phyloP scores from a whole-genome alignment of 2,797 vertebrate genomes.

The Spinus olivaceus region DNA sequence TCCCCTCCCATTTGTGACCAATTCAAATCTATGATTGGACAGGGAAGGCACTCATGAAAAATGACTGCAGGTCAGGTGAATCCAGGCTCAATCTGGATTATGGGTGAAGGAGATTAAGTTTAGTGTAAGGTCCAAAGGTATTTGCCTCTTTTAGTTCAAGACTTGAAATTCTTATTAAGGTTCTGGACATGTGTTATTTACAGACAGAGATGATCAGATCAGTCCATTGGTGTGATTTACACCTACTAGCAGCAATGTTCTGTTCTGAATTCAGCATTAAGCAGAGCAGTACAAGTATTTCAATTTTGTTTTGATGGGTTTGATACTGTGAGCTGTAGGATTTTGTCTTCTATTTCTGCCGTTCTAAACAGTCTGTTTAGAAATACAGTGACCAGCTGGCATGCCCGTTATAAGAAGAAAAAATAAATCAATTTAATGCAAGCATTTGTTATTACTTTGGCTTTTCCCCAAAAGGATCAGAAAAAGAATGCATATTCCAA shows the following conservation, averaged over 20 bases:
- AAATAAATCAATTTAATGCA: not conserved
- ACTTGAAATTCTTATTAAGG: not conserved
- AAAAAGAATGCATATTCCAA: not conserved
- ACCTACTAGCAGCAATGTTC: not conserved
- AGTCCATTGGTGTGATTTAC: not conserved
- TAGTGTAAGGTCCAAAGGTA: rapidly evolving
- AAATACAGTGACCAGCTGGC: not conserved
- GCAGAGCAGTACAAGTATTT: not conserved
- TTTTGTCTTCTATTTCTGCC: not conserved
- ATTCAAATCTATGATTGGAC: not conserved
- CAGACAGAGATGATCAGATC: not conserved
- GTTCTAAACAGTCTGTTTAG: not conserved
- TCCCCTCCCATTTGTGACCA: not conserved
- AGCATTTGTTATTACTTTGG: not conserved
- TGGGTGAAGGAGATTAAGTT: not conserved
- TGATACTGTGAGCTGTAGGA: not conserved
- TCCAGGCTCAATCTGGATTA: not conserved
- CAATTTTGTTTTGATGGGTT: not conserved
- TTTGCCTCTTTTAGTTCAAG: not conserved
- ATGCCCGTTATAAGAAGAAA: not conserved
- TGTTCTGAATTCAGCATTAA: not conserved
- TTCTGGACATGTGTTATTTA: not conserved
- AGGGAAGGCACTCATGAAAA: not conserved
- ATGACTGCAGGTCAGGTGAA: not conserved
- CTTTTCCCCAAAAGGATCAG: not conserved